A percentile compares a stretch with the other conserved stretches of the same genome.
Evolutionary conservation across 2,797 vertebrate species (phyloP).

Genomic region (Halcyon badia): DNA sequence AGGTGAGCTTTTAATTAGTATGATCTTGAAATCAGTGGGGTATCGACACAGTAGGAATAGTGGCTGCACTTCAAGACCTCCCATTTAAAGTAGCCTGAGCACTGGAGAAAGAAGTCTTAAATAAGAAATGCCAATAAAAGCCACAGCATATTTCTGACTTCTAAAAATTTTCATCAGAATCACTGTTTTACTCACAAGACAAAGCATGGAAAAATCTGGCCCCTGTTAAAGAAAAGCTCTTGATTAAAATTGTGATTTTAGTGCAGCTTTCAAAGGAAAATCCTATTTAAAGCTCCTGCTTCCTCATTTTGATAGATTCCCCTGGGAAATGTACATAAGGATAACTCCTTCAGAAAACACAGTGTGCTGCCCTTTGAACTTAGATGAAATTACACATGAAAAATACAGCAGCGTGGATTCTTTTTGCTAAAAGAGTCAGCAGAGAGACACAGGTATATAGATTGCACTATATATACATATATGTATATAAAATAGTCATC

Average conservation of each 20-base stretch:
- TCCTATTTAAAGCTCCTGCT: conserved; percentile 16
- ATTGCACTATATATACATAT: neutral
- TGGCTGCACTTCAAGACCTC: conserved; percentile 23
- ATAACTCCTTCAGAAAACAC: neutral
- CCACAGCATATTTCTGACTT: neutral
- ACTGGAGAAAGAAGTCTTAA: neutral
- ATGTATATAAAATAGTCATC: neutral
- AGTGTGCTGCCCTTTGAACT: conserved; percentile 14
- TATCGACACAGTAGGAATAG: neutral
- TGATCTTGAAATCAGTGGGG: conserved; percentile 1
- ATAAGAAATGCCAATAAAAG: neutral
- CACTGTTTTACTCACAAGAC: neutral
- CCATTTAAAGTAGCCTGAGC: neutral
- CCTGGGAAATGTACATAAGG: neutral
- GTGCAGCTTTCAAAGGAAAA: neutral
- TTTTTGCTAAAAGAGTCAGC: neutral
- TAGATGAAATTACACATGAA: neutral
- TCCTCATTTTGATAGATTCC: conserved; percentile 27
- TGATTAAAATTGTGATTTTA: neutral
- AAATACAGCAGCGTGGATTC: neutral
- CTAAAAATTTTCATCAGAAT: neutral
- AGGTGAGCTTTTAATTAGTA: conserved; percentile 20
- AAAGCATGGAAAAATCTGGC: neutral
- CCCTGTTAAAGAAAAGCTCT: neutral
- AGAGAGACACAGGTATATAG: neutral